phyloP scores from a whole-genome alignment of 2,888 invertebrate genomes.

The Drosophila siamana region DNA sequence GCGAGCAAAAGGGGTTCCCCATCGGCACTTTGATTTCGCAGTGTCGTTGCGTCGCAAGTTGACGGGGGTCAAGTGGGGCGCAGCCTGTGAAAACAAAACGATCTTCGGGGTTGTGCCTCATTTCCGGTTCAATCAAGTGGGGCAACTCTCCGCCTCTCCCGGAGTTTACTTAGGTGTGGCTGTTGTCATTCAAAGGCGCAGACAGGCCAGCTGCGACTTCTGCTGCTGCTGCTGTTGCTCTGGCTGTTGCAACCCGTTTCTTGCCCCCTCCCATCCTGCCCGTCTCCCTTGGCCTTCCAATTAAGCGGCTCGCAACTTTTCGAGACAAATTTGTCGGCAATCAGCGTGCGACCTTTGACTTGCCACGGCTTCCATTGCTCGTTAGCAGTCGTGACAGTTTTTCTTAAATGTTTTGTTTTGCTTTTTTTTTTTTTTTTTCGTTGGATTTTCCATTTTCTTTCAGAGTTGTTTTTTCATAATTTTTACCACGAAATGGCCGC shows the following conservation, averaged over 20 bases:
- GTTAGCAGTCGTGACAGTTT: constrained; percentile 79
- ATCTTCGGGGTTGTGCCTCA: constrained; percentile 59
- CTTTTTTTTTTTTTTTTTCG: constrained; percentile 23
- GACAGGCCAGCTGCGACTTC: constrained; percentile 55
- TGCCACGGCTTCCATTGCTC: constrained; percentile 60
- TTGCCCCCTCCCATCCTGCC: constrained; percentile 6
- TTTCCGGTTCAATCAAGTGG: constrained; percentile 75
- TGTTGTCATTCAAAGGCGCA: constrained; percentile 76
- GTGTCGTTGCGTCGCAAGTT: constrained; percentile 45
- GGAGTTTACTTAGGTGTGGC: constrained; percentile 74
- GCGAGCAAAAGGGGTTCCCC: constrained; percentile 40
- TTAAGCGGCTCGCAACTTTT: constrained; percentile 73
- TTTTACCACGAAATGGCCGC: constrained; percentile 74
- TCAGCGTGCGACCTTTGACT: constrained; percentile 75
- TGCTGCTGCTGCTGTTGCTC: background rate
- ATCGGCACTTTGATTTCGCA: constrained; percentile 73
- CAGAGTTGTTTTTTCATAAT: constrained; percentile 58
- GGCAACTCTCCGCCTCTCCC: constrained; percentile 5
- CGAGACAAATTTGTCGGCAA: constrained; percentile 76
- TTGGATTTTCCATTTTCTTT: constrained; percentile 27
- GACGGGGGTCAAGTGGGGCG: constrained; percentile 69
- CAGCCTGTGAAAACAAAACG: constrained; percentile 77
- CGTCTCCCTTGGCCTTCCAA: constrained; percentile 45
- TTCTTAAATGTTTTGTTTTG: constrained; percentile 42
- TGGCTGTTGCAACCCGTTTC: constrained; percentile 7